phyloP scores from a whole-genome alignment of 2,888 invertebrate genomes.

The Cactoblastis cactorum region DNA sequence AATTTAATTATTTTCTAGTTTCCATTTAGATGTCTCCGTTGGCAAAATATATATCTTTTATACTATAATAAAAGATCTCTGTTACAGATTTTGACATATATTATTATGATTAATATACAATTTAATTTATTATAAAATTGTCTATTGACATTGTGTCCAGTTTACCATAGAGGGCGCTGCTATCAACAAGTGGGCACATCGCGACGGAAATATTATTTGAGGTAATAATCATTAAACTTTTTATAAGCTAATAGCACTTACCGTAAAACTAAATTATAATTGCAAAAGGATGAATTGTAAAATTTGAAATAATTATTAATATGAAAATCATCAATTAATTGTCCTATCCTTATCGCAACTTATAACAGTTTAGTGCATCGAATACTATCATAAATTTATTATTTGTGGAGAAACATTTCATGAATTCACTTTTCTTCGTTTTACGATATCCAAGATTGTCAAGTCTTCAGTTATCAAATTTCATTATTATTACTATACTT shows the following conservation, averaged over 20 bases:
- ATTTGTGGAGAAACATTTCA: no score
- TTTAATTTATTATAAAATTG: not conserved
- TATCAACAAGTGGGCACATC: not conserved
- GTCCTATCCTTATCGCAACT: no score
- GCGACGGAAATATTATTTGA: not conserved
- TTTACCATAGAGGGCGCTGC: not conserved
- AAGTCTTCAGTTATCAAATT: no score
- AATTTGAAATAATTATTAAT: no score
- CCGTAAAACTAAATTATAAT: no score
- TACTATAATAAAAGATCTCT: not conserved
- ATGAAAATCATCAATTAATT: no score
- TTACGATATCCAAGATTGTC: no score
- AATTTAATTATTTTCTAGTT: not conserved
- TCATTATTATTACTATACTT: no score
- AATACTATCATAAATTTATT: no score
- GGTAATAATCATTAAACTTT: not conserved
- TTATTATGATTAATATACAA: not conserved
- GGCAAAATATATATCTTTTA: not conserved
- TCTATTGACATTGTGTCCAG: not conserved
- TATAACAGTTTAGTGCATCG: no score
- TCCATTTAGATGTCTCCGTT: not conserved
- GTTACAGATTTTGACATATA: not conserved
- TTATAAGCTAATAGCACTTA: not conserved
- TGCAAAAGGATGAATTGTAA: no score
- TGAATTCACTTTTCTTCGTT: no score